Percentiles rank a stretch among this genome's conserved stretches.
These are phyloP conservation scores for Falcaria lacertinaria DNA, from an alignment of 2,888 invertebrate species.

Conservation along the genomic window DNA sequence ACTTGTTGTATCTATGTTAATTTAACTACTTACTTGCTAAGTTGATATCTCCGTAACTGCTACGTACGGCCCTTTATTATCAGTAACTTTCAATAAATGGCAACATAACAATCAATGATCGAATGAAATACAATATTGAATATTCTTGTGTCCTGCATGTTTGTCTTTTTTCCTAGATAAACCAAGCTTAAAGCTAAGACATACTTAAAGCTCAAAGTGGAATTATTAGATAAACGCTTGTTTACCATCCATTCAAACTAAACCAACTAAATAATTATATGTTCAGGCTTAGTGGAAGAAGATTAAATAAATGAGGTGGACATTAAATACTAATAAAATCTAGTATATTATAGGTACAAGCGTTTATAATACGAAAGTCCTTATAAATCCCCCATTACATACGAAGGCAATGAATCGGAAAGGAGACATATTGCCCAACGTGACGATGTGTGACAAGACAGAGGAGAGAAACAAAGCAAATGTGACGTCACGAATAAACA, in stretches of 20 bases:
- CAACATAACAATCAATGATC: background rate
- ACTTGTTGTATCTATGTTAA: constrained; percentile 25
- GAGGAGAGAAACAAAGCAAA: background rate
- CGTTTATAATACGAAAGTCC: background rate
- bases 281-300: too few species aligned
- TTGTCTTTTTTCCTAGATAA: too few species aligned
- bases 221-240: too few species aligned
- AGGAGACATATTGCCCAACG: background rate
- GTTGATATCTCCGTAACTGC: constrained; percentile 23
- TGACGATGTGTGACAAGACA: background rate
- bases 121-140: too few species aligned
- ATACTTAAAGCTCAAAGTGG: too few species aligned
- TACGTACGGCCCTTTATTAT: constrained; percentile 22
- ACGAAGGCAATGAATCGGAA: background rate
- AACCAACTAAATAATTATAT: too few species aligned
- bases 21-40: constrained; percentile 21
- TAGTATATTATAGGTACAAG: too few species aligned
- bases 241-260: too few species aligned
- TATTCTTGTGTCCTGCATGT: too few species aligned
- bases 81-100: constrained; percentile 16
- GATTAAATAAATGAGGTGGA: too few species aligned
- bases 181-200: too few species aligned
- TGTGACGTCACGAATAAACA: background rate
- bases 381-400: background rate
- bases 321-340: too few species aligned